Evolutionary conservation across 2,797 vertebrate species (phyloP).

Genomic region (Gallinago nigripennis): DNA sequence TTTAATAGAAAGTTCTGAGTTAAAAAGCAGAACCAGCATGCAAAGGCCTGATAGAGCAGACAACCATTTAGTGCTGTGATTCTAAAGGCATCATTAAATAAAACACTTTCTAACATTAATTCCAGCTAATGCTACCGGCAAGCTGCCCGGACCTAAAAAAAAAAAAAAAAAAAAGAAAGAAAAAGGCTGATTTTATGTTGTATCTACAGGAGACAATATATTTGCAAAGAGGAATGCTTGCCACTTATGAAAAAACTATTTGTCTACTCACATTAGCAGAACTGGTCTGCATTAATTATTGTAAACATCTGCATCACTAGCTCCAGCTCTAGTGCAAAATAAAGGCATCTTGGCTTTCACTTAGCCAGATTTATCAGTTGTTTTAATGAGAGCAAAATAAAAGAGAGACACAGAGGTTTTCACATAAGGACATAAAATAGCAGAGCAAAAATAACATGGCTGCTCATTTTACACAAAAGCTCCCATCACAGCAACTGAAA

Average conservation of each 20-base stretch:
- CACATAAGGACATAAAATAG: neutral
- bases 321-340: neutral
- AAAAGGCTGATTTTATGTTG: neutral
- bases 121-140: neutral
- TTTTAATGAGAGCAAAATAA: neutral
- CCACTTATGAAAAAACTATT: neutral
- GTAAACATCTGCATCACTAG: neutral
- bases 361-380: neutral
- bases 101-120: neutral
- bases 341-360: neutral
- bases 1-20: neutral
- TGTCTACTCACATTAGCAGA: neutral
- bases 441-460: neutral
- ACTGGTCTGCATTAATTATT: neutral
- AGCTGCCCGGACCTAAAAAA: accelerated
- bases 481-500: neutral
- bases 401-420: neutral
- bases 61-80: neutral
- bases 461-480: neutral
- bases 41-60: neutral
- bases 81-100: neutral
- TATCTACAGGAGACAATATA: neutral
- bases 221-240: neutral
- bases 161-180: neutral
- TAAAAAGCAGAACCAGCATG: neutral